These are phyloP conservation scores for Bubo scandiacus DNA, from an alignment of 2,113 vertebrate species.

Conservation along the genomic window DNA sequence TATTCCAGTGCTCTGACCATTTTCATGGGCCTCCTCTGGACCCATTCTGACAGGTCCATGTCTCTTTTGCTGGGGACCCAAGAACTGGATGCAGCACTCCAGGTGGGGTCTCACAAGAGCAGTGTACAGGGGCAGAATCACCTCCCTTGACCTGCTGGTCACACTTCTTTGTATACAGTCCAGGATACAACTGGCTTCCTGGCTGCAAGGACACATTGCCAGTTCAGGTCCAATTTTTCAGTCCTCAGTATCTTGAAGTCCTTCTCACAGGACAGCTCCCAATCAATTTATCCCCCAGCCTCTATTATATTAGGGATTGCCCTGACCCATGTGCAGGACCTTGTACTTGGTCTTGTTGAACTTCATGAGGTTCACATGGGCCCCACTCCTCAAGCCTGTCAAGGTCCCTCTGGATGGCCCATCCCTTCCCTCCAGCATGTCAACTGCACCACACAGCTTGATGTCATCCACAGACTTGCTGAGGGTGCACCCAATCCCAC, in stretches of 20 bases:
- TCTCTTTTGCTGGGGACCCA: background rate
- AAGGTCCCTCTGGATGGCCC: background rate
- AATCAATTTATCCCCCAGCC: background rate
- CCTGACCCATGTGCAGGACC: accelerated
- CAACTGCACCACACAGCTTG: background rate
- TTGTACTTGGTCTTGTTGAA: background rate
- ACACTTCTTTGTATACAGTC: accelerated
- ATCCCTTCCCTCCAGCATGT: background rate
- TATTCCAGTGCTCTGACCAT: background rate
- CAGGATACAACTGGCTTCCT: background rate
- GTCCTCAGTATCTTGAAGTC: background rate
- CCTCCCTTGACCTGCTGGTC: accelerated
- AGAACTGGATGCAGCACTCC: background rate
- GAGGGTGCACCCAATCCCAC: background rate
- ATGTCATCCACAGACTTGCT: background rate
- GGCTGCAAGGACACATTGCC: accelerated
- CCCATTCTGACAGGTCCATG: background rate
- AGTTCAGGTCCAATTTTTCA: background rate
- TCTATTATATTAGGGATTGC: background rate
- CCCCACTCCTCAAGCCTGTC: background rate
- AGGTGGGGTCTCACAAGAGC: background rate
- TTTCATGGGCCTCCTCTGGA: background rate
- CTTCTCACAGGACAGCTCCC: background rate
- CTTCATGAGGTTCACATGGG: background rate
- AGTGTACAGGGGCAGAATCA: background rate